Percentiles rank a stretch among this genome's conserved stretches.
These are phyloP conservation scores for Neosilurus hyrtlii DNA, from an alignment of 2,797 vertebrate species.

Conservation along the genomic window DNA sequence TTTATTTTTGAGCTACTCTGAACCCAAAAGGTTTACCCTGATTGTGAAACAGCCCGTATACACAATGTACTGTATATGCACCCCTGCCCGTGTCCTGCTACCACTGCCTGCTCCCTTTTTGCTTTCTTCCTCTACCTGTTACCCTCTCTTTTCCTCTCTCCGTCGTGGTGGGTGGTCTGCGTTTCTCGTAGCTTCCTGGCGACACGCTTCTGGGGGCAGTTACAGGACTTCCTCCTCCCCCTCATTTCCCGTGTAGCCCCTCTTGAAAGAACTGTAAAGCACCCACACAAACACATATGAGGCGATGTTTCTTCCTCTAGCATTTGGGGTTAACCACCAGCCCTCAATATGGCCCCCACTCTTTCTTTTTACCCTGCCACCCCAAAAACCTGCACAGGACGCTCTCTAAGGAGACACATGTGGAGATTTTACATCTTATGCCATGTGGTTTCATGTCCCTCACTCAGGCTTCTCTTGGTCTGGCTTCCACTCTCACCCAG, in stretches of 20 bases:
- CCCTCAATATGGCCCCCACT: constrained; percentile 57
- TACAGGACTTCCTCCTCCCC: constrained; percentile 68
- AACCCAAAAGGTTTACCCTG: too few relatives aligned
- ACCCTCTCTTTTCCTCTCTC: constrained; percentile 52
- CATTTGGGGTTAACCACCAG: constrained; percentile 70
- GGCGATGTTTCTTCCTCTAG: constrained; percentile 58
- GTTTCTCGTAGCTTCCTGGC: constrained; percentile 69
- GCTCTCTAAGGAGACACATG: constrained; percentile 42
- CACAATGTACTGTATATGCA: too few relatives aligned
- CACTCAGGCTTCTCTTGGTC: constrained; percentile 2
- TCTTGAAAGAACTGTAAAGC: constrained; percentile 65
- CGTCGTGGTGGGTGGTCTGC: constrained; percentile 76
- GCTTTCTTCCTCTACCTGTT: constrained; percentile 46
- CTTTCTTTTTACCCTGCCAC: constrained; percentile 44
- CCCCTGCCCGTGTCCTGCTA: neutral
- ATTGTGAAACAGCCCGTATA: too few relatives aligned
- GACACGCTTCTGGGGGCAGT: constrained; percentile 66
- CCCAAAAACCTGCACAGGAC: constrained; percentile 50
- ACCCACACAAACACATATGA: constrained; percentile 62
- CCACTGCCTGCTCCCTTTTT: constrained; percentile 47
- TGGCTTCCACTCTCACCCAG: constrained; percentile 18
- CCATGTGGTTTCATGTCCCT: constrained; percentile 13
- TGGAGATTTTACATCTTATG: constrained; percentile 24
- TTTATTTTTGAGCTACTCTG: too few relatives aligned
- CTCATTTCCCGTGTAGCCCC: constrained; percentile 69